A percentile compares a stretch with the other conserved stretches of the same genome.
These are phyloP conservation scores for Heliconius eleuchia DNA, from an alignment of 1,140 invertebrate genomes.

Conservation along the genomic window DNA sequence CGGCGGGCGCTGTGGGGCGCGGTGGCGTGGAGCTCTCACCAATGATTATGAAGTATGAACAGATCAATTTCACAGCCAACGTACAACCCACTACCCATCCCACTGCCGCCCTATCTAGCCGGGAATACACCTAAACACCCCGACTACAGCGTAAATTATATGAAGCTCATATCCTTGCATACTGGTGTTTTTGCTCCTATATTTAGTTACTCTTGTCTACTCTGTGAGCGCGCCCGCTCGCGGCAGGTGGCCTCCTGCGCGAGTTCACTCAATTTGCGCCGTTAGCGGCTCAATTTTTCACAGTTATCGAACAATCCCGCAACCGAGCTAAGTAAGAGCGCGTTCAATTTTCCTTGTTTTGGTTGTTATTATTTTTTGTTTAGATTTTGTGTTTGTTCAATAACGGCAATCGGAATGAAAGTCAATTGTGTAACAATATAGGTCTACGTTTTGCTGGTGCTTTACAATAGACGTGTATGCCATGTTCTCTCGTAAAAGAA, in stretches of 20 bases:
- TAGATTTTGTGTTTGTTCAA: neutral
- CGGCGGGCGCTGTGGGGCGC: neutral
- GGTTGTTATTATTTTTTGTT: neutral
- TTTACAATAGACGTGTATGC: too few species aligned
- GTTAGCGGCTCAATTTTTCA: constrained; percentile 64
- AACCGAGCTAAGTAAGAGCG: constrained; percentile 60
- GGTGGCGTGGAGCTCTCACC: constrained; percentile 29
- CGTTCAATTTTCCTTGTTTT: constrained; percentile 30
- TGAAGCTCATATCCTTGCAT: neutral
- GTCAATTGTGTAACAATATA: neutral
- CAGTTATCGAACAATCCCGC: constrained; percentile 60
- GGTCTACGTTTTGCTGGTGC: neutral
- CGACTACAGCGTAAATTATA: constrained; percentile 38
- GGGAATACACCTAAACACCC: constrained; percentile 9
- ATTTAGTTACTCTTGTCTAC: neutral
- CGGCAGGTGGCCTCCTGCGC: constrained; percentile 17
- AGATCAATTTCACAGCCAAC: constrained; percentile 64
- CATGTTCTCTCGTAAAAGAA: too few species aligned
- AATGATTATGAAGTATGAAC: constrained; percentile 63
- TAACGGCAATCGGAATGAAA: neutral
- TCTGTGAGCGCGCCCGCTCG: constrained; percentile 29
- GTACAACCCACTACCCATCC: constrained; percentile 44
- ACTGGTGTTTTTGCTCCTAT: neutral
- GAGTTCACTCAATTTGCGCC: constrained; percentile 68
- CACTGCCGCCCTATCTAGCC: constrained; percentile 23